These are phyloP conservation scores for Gari tellinella DNA, from an alignment of 2,888 invertebrate genomes.

Conservation along the genomic window DNA sequence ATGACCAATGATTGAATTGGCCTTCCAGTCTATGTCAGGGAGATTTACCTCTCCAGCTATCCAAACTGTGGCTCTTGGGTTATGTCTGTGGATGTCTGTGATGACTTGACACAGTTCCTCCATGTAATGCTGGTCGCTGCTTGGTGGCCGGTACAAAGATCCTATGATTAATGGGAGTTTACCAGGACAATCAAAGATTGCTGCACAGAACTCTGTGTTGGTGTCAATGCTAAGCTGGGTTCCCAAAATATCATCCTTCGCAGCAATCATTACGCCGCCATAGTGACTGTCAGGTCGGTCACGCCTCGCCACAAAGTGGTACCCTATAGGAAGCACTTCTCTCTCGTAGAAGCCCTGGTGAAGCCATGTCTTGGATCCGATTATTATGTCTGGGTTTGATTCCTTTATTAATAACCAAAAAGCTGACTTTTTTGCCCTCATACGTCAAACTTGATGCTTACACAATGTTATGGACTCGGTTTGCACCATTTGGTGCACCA, in stretches of 20 bases:
- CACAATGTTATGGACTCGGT: no score
- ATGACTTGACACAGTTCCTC: background rate
- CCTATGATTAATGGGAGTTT: constrained; percentile 8
- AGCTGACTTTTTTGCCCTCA: constrained; percentile 7
- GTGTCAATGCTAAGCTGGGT: background rate
- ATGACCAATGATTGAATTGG: no score
- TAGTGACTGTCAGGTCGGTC: constrained; percentile 7
- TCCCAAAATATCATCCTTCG: background rate
- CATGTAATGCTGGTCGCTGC: constrained; percentile 10
- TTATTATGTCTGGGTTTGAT: constrained; percentile 8
- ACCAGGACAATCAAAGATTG: constrained; percentile 3
- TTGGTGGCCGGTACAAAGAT: constrained; percentile 14
- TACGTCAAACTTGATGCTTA: no score
- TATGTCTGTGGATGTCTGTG: no score
- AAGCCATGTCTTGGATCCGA: constrained; percentile 15
- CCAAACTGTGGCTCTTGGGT: no score
- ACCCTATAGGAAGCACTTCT: constrained; percentile 19
- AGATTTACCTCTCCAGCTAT: no score
- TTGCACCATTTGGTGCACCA: no score
- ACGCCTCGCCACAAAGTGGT: constrained; percentile 11
- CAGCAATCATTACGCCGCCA: constrained; percentile 18
- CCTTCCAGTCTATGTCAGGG: no score
- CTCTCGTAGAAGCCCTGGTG: constrained; percentile 13
- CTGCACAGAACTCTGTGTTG: background rate
- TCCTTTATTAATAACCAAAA: constrained; percentile 23